Percentiles rank a stretch among this genome's conserved stretches.
Conservation (phyloP, 2,113 vertebrate species). For the Picathartes gymnocephalus region DNA sequence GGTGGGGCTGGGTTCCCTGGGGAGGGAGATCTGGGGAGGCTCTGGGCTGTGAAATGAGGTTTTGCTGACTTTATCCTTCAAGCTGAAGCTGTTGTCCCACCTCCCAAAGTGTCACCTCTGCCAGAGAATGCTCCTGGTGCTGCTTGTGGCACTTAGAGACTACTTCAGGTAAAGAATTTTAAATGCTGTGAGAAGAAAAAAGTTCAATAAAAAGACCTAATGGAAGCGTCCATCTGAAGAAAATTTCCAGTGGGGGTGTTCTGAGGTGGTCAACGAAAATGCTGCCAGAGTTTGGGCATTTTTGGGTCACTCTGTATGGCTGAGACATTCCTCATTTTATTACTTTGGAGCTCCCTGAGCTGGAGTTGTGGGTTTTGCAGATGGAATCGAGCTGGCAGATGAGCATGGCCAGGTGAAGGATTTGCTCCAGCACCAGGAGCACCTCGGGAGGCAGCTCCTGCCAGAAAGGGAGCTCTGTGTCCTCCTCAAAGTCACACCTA, state of each 20-base stretch:
- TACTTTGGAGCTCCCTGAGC: background rate
- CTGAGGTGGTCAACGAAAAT: background rate
- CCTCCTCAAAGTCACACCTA: background rate
- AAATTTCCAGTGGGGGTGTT: background rate
- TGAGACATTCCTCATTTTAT: background rate
- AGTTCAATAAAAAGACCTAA: background rate
- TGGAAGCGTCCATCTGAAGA: background rate
- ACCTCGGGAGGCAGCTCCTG: background rate
- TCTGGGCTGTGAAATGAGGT: background rate
- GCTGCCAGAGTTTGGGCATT: background rate
- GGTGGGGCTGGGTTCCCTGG: background rate
- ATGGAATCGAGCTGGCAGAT: constrained; percentile 7
- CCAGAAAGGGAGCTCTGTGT: background rate
- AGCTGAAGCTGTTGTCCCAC: rapidly evolving
- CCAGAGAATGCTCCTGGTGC: background rate
- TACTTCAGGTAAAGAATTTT: background rate
- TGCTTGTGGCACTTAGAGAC: background rate
- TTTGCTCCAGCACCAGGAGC: constrained; percentile 26
- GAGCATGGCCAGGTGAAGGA: constrained; percentile 20
- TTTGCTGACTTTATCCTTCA: background rate
- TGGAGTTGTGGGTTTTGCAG: background rate
- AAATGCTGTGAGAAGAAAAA: background rate
- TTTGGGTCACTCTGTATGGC: background rate
- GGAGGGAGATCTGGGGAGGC: background rate
- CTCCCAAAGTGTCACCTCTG: background rate